Conservation (phyloP, 2,888 invertebrate species). For the Parthenolecanium corni region DNA sequence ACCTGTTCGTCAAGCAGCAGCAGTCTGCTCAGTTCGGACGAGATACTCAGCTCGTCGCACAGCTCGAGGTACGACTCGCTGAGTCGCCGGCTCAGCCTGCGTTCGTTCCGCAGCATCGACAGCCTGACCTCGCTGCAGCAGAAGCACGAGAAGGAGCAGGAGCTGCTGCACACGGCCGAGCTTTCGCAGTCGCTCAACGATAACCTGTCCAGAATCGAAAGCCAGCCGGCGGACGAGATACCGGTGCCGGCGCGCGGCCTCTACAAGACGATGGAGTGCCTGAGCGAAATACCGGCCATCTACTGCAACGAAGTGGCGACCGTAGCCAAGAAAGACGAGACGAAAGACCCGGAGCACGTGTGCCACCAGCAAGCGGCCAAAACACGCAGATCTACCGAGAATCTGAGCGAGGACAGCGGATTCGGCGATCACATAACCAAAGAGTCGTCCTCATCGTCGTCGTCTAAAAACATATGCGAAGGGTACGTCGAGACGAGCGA, state of each 20-base stretch:
- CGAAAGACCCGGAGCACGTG: conserved; percentile 30
- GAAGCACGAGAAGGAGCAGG: conserved; percentile 22
- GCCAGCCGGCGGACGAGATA: conserved; percentile 25
- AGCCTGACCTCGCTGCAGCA: conserved; percentile 37
- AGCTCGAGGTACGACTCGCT: conserved; percentile 27
- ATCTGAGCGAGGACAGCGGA: conserved; percentile 69
- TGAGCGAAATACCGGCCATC: conserved; percentile 31
- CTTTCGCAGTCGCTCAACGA: conserved; percentile 34
- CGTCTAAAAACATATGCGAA: conserved; percentile 31
- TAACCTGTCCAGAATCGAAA: background rate
- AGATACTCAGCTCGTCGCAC: conserved; percentile 28
- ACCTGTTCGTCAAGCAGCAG: conserved; percentile 32
- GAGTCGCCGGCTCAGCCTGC: conserved; percentile 34
- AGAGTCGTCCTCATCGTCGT: conserved; percentile 11
- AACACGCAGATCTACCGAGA: conserved; percentile 49
- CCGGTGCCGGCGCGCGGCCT: conserved; percentile 30
- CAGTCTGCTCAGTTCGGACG: conserved; percentile 30
- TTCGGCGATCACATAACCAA: conserved; percentile 37
- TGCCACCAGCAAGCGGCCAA: background rate
- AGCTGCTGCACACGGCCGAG: conserved; percentile 32
- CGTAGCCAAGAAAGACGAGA: conserved; percentile 34
- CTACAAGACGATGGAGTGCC: conserved; percentile 35
- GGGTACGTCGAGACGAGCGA: background rate
- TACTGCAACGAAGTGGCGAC: conserved; percentile 3
- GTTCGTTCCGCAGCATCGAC: conserved; percentile 44